Percentiles rank a stretch among this genome's conserved stretches.
phyloP scores from a whole-genome alignment of 2,888 invertebrate species.

The Dasypolia templi region DNA sequence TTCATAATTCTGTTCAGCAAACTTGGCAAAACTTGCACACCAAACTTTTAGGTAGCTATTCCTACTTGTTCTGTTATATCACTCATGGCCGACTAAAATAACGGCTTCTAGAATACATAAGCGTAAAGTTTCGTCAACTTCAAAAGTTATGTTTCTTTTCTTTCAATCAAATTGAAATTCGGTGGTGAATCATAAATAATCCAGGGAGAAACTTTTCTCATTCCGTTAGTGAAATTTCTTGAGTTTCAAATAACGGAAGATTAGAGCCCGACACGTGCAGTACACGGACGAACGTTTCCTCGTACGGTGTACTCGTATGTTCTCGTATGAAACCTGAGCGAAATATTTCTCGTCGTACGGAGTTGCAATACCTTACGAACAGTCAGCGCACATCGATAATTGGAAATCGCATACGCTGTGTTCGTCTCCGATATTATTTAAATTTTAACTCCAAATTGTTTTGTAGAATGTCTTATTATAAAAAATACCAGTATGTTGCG shows the following conservation, averaged over 20 bases:
- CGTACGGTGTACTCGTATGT: constrained; percentile 63
- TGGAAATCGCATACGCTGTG: constrained; percentile 79
- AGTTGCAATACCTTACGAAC: constrained; percentile 74
- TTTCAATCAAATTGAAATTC: constrained; percentile 67
- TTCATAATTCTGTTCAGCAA: constrained; percentile 80
- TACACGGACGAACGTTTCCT: constrained; percentile 63
- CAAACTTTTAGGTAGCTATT: constrained; percentile 71
- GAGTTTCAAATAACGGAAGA: constrained; percentile 73
- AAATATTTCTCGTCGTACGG: constrained; percentile 77
- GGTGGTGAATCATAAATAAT: constrained; percentile 60
- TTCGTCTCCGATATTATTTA: constrained; percentile 75
- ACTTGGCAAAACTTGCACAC: constrained; percentile 74
- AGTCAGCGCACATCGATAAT: constrained; percentile 79
- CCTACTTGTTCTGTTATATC: constrained; percentile 69
- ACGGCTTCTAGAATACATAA: constrained; percentile 64
- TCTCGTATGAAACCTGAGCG: constrained; percentile 69
- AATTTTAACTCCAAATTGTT: constrained; percentile 67
- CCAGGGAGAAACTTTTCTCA: constrained; percentile 65
- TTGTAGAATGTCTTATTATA: constrained; percentile 49
- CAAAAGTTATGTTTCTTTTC: constrained; percentile 63
- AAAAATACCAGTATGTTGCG: constrained; percentile 9
- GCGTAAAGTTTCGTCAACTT: constrained; percentile 57
- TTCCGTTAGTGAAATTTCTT: constrained; percentile 67
- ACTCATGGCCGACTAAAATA: constrained; percentile 69
- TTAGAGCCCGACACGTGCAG: constrained; percentile 71